Evolutionary conservation across 1,140 invertebrate species (phyloP), one percentile per base, ranked within the genome.

Genomic region (Aradophagus sp.): DNA sequence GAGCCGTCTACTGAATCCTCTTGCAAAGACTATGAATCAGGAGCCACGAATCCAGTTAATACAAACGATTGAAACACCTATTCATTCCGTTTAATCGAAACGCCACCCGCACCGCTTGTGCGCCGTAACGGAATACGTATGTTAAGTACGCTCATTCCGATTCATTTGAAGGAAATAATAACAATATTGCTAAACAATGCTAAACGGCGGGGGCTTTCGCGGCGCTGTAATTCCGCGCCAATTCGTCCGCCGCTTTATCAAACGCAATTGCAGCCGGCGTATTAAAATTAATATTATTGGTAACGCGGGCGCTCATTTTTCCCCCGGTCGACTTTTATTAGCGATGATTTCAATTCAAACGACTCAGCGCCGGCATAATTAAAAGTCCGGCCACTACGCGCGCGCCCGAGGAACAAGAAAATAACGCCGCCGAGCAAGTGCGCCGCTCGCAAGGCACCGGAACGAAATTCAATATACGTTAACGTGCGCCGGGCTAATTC

Each of bases 31-130:
- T 8, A 36, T 52, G 45, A 52, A 52, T 62, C 58, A 52, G 36
- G 42, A 41, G 29, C 48, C 47, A 63, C 39, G 48, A 36, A 47
- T 63, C 32, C 20, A 38, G 48, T 52, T 63, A 63, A 53, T 63
- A 45, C 47, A 45, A 63, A 53, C 48, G 41, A 63, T 45, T 53
- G 39, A 63, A 53, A 53, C 13, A 39, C 38, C 47, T 45, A 44
- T 63, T 53, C 47, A 53, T 53, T 63, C 31, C 48, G 39, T 63
- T 53, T 38, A 63, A 53, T 63, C 48, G 36, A 53, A 63, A 45
- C 42, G 29, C 23, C 44, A 27, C 5, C 27, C 27, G 14, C 19
- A 27, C 27, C 11, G 29, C 11, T 48, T 50, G 44, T 44, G 20
- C 8, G 29, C 19, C 13, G 20, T 48, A 10, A 44, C 29, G 15